Evolutionary conservation across 2,888 invertebrate genomes (phyloP).

Genomic region (Strigamia crassipes): DNA sequence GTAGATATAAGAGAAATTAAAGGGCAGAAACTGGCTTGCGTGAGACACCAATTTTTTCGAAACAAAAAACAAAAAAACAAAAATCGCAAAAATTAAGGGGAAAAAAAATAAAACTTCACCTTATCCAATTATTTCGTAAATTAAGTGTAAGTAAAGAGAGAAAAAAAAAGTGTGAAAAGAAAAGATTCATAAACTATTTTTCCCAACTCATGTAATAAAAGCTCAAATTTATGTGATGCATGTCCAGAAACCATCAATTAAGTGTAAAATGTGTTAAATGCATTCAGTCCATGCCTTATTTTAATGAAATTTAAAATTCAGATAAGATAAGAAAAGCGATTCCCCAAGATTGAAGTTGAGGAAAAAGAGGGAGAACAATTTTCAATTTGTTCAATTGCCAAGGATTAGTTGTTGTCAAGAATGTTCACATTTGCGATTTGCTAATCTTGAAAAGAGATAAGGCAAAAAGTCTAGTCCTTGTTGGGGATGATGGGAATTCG

Average conservation of each 20-base stretch:
- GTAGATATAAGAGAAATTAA: not conserved
- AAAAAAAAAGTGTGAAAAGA: conserved; percentile 34
- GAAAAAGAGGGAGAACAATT: not conserved
- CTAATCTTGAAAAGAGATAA: too few species aligned
- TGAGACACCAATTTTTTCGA: not conserved
- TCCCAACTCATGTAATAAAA: not conserved
- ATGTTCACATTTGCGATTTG: not conserved
- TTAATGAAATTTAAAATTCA: not conserved
- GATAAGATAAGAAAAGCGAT: not conserved
- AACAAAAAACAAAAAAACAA: not conserved
- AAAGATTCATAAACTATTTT: conserved; percentile 7
- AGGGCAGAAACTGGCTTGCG: conserved; percentile 16
- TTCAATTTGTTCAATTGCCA: conserved; percentile 12
- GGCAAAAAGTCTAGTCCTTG: not conserved
- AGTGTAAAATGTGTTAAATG: conserved; percentile 5
- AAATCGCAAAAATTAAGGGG: not conserved
- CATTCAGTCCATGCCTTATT: not conserved
- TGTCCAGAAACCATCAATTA: conserved; percentile 23
- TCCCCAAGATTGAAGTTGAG: not conserved
- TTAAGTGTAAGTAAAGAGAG: not conserved
- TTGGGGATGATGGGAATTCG: conserved; percentile 33
- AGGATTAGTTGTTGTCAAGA: conserved; percentile 26
- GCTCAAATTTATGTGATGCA: not conserved
- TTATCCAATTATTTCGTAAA: conserved; percentile 30
- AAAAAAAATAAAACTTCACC: not conserved